Conservation (phyloP, 1,140 invertebrate genomes). For the Drosophila chauvacae region DNA sequence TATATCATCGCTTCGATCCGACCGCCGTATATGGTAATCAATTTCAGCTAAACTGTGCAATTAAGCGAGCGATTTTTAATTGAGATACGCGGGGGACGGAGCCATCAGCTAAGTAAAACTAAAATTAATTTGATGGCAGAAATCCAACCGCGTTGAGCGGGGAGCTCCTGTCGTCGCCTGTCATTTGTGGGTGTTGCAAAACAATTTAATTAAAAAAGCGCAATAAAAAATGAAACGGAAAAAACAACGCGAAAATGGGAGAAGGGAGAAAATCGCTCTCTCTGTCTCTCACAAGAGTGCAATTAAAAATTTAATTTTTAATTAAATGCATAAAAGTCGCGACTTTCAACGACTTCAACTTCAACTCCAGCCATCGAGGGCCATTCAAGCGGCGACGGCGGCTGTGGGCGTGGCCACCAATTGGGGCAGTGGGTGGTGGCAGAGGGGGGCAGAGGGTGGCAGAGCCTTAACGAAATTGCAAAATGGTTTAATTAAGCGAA, state of each 20-base stretch:
- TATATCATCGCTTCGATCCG: constrained; percentile 38
- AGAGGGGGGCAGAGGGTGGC: background rate
- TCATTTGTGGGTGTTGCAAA: constrained; percentile 39
- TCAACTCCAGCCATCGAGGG: constrained; percentile 21
- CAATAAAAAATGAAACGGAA: constrained; percentile 41
- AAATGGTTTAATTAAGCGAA: constrained; percentile 76
- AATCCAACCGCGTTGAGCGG: constrained; percentile 23
- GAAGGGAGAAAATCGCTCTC: constrained; percentile 19
- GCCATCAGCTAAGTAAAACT: constrained; percentile 41
- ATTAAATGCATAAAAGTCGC: constrained; percentile 48
- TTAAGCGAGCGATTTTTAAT: constrained; percentile 48
- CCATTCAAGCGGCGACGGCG: background rate
- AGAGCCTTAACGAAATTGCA: constrained; percentile 65
- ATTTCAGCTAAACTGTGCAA: constrained; percentile 46
- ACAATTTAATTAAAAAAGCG: constrained; percentile 66
- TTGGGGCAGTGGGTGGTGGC: background rate
- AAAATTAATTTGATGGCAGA: constrained; percentile 30
- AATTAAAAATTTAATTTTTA: constrained; percentile 72
- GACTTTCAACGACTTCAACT: constrained; percentile 22
- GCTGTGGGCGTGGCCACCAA: constrained; percentile 20
- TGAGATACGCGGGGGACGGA: constrained; percentile 20
- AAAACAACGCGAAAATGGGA: background rate
- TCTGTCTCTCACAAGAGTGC: constrained; percentile 37
- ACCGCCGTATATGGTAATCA: constrained; percentile 42
- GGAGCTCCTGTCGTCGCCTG: constrained; percentile 25